A percentile compares a stretch with the other conserved stretches of the same genome.
Evolutionary conservation across 2,113 vertebrate species (phyloP).

Genomic region (Irena cyanogastra): DNA sequence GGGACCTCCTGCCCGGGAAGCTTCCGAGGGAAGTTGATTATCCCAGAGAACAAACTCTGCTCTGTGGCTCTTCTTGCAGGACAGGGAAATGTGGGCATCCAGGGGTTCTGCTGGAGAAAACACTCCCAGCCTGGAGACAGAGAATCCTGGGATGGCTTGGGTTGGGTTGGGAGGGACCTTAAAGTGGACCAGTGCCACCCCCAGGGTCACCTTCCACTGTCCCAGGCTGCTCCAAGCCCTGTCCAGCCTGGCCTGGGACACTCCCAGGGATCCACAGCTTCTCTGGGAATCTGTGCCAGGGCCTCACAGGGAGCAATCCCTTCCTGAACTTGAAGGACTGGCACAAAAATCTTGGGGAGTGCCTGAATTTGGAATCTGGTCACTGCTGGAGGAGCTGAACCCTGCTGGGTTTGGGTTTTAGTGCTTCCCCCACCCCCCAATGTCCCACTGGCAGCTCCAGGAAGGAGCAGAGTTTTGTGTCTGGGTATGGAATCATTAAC

Average conservation of each 20-base stretch:
- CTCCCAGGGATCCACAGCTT: background rate
- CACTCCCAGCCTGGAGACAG: background rate
- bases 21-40: background rate
- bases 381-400: background rate
- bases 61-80: background rate
- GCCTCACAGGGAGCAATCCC: background rate
- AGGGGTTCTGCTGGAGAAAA: background rate
- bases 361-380: background rate
- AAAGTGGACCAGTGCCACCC: background rate
- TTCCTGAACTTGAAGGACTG: background rate
- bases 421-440: background rate
- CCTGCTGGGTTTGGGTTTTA: background rate
- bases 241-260: background rate
- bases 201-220: background rate
- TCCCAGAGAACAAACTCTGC: background rate
- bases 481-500: background rate
- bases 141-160: background rate
- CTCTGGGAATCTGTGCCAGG: background rate
- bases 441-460: background rate
- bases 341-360: background rate
- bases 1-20: background rate
- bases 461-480: background rate
- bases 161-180: background rate
- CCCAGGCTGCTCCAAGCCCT: background rate
- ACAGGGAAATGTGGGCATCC: background rate